Evolutionary conservation across 1,140 invertebrate species (phyloP).

Genomic region (Asobara japonica): DNA sequence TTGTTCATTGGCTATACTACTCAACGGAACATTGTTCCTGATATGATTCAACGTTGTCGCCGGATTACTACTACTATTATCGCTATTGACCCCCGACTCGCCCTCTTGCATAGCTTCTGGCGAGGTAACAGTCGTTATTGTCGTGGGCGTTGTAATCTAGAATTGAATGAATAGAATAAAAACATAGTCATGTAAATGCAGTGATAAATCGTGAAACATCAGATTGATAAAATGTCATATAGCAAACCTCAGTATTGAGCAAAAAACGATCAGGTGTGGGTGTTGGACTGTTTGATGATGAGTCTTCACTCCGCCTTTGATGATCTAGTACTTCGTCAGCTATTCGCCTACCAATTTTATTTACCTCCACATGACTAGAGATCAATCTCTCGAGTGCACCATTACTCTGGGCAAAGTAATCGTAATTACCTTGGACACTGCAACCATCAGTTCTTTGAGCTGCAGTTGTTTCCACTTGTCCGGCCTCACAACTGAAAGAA

Average conservation of each 20-base stretch:
- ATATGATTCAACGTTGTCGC: conserved; percentile 53
- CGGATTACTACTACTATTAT: conserved; percentile 49
- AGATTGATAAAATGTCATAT: conserved; percentile 11
- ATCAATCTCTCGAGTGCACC: conserved; percentile 76
- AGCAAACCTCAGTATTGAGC: conserved; percentile 55
- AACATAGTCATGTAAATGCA: neutral
- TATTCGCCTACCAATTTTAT: conserved; percentile 82
- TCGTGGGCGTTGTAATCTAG: conserved; percentile 48
- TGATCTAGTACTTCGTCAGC: conserved; percentile 76
- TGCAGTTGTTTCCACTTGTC: conserved; percentile 66
- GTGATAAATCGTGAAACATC: neutral
- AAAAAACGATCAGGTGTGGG: conserved; percentile 54
- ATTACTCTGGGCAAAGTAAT: conserved; percentile 71
- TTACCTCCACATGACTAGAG: conserved; percentile 79
- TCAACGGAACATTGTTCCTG: conserved; percentile 59
- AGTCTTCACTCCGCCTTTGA: conserved; percentile 67
- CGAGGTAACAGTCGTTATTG: conserved; percentile 18
- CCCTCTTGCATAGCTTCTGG: conserved; percentile 39
- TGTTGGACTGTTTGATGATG: conserved; percentile 66
- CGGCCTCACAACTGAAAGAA: conserved; percentile 65
- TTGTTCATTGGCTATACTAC: conserved; percentile 62
- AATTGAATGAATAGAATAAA: conserved; percentile 27
- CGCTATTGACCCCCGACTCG: conserved; percentile 44
- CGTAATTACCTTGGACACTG: conserved; percentile 68
- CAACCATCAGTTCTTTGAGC: conserved; percentile 61